Evolutionary conservation across 2,113 vertebrate genomes (phyloP).

Genomic region (Rhineura floridana): DNA sequence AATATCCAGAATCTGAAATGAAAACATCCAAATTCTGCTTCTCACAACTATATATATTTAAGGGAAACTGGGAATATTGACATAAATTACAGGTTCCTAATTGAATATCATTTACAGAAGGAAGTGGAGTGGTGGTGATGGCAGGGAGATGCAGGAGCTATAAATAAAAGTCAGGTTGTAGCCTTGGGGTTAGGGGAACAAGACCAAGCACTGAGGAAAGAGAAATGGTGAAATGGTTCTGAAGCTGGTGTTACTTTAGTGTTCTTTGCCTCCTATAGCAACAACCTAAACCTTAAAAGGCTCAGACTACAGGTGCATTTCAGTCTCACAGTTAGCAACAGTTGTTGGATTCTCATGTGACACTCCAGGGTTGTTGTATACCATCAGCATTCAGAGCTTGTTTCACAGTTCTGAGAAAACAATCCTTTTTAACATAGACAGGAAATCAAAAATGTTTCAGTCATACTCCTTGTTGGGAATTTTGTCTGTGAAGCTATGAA

Average conservation of each 20-base stretch:
- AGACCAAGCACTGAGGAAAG: neutral
- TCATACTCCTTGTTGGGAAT: neutral
- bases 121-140: neutral
- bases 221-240: neutral
- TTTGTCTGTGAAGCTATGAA: neutral
- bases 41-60: neutral
- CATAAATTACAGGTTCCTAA: neutral
- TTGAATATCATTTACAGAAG: neutral
- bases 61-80: neutral
- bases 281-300: neutral
- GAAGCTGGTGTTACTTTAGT: neutral
- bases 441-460: neutral
- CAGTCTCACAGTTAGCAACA: no score
- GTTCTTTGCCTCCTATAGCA: neutral
- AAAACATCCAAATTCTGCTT: neutral
- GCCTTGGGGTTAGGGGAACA: neutral
- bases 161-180: neutral
- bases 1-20: neutral
- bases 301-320: neutral
- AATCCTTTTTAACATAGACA: neutral
- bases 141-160: neutral
- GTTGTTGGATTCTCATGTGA: neutral
- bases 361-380: neutral
- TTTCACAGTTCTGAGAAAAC: neutral
- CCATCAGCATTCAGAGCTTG: neutral